phyloP scores from a whole-genome alignment of 2,113 vertebrate genomes.

The Thermophis baileyi region DNA sequence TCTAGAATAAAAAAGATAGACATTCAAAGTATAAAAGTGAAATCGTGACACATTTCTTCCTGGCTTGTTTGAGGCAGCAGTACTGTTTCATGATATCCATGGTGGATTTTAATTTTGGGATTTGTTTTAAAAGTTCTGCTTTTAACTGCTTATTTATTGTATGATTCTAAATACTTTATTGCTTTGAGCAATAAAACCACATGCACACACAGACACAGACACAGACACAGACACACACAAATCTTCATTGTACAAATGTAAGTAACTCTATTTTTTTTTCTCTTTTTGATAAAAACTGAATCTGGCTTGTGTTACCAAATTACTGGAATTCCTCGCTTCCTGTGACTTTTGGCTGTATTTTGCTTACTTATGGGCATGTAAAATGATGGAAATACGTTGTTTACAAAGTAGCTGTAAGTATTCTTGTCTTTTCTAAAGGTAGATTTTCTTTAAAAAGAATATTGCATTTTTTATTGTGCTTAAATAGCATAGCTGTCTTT shows the following conservation, averaged over 20 bases:
- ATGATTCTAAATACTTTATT: background rate
- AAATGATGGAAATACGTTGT: slow-evolving; percentile 67
- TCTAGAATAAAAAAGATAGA: background rate
- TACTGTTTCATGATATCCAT: background rate
- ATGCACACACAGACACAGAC: background rate
- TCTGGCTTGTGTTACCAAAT: slow-evolving; percentile 42
- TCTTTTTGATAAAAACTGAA: slow-evolving; percentile 52
- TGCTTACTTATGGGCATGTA: slow-evolving; percentile 32
- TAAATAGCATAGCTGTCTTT: background rate
- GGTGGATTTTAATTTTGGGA: background rate
- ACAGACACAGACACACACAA: background rate
- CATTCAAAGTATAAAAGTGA: background rate
- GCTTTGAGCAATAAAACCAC: background rate
- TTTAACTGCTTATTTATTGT: background rate
- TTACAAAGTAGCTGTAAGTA: slow-evolving; percentile 94
- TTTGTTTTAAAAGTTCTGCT: background rate
- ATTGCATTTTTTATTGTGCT: background rate
- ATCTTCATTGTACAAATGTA: slow-evolving; percentile 60
- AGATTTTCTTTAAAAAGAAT: background rate
- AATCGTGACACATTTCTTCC: background rate
- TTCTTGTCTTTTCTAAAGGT: background rate
- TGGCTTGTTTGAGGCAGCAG: background rate
- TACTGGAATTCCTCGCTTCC: slow-evolving; percentile 38
- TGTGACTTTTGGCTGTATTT: slow-evolving; percentile 51
- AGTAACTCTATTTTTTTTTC: slow-evolving; percentile 66